Evolutionary conservation across 1,140 invertebrate genomes (phyloP), one percentile per base, ranked within the genome.

Genomic region (Fopius arisanus): DNA sequence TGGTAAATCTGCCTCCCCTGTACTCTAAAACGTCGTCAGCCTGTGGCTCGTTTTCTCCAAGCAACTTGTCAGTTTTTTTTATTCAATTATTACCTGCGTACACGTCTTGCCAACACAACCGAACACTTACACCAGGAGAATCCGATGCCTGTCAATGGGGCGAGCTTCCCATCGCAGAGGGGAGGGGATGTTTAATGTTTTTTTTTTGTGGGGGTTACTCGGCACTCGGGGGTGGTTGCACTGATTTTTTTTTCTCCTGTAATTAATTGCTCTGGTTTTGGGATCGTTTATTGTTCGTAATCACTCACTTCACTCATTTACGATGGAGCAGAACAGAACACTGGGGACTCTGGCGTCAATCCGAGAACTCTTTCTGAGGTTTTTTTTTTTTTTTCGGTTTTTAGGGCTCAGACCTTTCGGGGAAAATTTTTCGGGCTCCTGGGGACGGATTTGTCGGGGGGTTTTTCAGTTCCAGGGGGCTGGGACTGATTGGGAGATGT

Each of bases 1-100:
- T 82, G 81, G 82, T 83, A 84, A 84, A 83, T 84, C 81, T 74
- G 76, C 79, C 80, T 82, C 79, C 82, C 82, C 77, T 82, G 78
- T 77, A 75, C n/a, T 6, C n/a, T 54, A 23, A 54, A 10, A 26
- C 54, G 12, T 26, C 21, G 26, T 14, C 10, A 26, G 54, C 12
- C 5, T 62, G 21, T 31, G n/a, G 26, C n/a, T 14, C n/a, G 28
- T 31, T 59, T 59, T 65, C 12, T 59, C 54, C 43, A 51, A 16
- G 21, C 23, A 26, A 26, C 54, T 59, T 51, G 14, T 51, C 33
- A 37, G 7, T 81, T 78, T 74, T 48, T 48, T 48, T 48, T 48
- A 2, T 19, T 48, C 16, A 48, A 19, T 19, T 48, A 48, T 16
- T 48, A 19, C 43, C 14, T 48, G 16, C 16, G 16, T 48, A 48